Conservation (phyloP, 2,888 invertebrate species). For the Tinea pellionella region DNA sequence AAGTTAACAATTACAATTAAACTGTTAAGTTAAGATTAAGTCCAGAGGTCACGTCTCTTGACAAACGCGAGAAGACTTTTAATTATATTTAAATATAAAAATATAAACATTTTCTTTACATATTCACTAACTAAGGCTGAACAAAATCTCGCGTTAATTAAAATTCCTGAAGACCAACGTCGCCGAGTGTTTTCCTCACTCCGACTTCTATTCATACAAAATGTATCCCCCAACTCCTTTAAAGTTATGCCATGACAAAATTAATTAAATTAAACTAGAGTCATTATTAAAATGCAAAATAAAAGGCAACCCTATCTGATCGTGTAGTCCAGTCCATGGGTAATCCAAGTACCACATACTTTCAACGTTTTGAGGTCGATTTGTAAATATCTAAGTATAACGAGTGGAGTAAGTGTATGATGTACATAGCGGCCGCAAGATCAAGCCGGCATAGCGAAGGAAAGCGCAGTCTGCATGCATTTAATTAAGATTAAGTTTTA, state of each 20-base stretch:
- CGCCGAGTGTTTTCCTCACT: conserved; percentile 7
- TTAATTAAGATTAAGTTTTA: too few species aligned
- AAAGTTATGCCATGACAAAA: conserved; percentile 16
- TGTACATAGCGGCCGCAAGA: too few species aligned
- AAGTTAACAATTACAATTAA: too few species aligned
- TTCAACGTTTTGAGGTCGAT: too few species aligned
- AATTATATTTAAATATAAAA: background rate
- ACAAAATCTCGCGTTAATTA: conserved; percentile 24
- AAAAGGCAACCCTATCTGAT: too few species aligned
- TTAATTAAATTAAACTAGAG: conserved; percentile 14
- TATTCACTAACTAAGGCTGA: conserved; percentile 5
- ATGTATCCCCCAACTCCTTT: conserved; percentile 15
- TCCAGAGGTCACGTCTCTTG: background rate
- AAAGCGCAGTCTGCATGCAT: too few species aligned
- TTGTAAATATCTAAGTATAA: too few species aligned
- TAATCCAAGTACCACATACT: too few species aligned
- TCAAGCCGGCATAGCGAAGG: too few species aligned
- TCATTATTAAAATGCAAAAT: too few species aligned
- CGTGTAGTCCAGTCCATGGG: too few species aligned
- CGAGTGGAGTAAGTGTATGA: too few species aligned
- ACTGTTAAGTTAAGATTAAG: background rate
- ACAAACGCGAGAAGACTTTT: background rate
- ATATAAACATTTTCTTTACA: background rate
- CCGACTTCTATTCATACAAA: conserved; percentile 15
- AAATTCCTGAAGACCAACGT: conserved; percentile 20